phyloP scores from a whole-genome alignment of 2,113 vertebrate species.

The Otus sunia region DNA sequence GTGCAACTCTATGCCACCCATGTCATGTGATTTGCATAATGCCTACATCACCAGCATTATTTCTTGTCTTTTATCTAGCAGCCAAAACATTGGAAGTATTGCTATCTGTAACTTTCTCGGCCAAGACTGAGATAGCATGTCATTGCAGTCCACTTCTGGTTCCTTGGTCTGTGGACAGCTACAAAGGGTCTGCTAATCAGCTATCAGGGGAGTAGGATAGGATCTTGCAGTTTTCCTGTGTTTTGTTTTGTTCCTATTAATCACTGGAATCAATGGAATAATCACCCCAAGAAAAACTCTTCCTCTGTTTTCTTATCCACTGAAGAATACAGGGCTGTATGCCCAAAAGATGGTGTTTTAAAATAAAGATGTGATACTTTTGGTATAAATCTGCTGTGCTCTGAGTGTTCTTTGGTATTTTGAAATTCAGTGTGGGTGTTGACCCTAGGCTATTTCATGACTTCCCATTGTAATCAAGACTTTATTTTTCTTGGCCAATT shows the following conservation, averaged over 20 bases:
- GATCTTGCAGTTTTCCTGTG: neutral
- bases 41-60: neutral
- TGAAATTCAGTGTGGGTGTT: neutral
- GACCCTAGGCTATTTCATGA: neutral
- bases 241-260: neutral
- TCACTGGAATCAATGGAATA: neutral
- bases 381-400: neutral
- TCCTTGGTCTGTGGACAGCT: neutral
- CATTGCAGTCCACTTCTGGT: neutral
- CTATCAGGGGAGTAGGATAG: neutral
- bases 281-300: neutral
- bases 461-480: neutral
- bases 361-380: neutral
- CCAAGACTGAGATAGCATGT: neutral
- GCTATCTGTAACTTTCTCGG: neutral
- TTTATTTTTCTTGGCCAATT: slow-evolving; percentile 34
- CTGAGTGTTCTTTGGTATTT: neutral
- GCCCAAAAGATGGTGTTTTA: neutral
- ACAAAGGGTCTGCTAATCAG: neutral
- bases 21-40: neutral
- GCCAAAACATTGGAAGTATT: neutral
- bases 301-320: neutral
- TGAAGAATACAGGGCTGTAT: neutral
- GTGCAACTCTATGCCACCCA: neutral
- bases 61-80: neutral